These are phyloP conservation scores for Nymphalis c-album DNA, from an alignment of 2,888 invertebrate genomes.

Conservation along the genomic window DNA sequence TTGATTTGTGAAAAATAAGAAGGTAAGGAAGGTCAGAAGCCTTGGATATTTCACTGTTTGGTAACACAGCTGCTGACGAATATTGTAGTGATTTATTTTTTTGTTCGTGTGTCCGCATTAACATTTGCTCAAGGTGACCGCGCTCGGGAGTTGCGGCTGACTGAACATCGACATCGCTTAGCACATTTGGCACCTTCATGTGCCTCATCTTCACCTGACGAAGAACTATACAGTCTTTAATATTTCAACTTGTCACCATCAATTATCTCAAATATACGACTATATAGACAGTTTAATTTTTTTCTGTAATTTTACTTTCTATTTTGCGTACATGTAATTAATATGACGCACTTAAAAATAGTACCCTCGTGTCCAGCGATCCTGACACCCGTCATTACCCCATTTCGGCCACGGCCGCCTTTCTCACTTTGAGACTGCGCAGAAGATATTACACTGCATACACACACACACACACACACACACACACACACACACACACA, in stretches of 20 bases:
- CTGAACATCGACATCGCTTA: constrained; percentile 65
- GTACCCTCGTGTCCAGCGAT: no score
- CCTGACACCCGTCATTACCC: no score
- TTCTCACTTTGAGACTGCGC: no score
- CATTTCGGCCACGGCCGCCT: no score
- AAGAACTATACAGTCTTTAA: not conserved
- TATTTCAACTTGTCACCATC: not conserved
- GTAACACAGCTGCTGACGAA: constrained; percentile 52
- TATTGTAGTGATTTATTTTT: constrained; percentile 63
- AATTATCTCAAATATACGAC: no score
- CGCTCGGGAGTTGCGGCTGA: constrained; percentile 72
- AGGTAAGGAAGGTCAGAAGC: constrained; percentile 36
- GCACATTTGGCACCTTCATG: constrained; percentile 54
- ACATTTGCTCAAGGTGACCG: constrained; percentile 80
- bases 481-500: no score
- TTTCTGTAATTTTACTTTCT: no score
- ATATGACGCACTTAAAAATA: no score
- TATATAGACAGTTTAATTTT: no score
- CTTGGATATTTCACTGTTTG: constrained; percentile 55
- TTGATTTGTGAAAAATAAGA: constrained; percentile 28
- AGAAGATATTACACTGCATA: no score
- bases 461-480: no score
- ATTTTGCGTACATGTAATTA: no score
- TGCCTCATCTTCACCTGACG: constrained; percentile 46
- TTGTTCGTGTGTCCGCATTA: constrained; percentile 71